Percentiles rank a stretch among this genome's conserved stretches.
phyloP scores from a whole-genome alignment of 2,113 vertebrate genomes.

The Brevimyrus niger region DNA sequence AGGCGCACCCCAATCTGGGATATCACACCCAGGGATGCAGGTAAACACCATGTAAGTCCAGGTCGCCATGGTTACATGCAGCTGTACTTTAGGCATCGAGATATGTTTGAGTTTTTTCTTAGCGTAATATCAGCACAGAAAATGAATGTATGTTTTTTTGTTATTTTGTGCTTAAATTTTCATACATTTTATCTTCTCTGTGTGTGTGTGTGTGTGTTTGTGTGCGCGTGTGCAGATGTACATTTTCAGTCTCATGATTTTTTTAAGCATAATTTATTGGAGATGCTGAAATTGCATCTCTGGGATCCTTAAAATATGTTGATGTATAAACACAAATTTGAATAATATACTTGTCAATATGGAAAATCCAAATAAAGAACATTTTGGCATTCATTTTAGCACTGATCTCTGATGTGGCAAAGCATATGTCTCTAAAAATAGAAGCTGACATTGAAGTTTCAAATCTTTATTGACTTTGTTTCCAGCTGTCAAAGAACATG shows the following conservation, averaged over 20 bases:
- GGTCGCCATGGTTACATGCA: background rate
- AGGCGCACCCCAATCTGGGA: background rate
- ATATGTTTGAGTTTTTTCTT: background rate
- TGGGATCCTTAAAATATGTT: slow-evolving; percentile 3
- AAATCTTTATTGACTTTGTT: slow-evolving; percentile 68
- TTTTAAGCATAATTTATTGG: slow-evolving; percentile 15
- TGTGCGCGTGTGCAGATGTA: background rate
- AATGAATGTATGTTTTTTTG: slow-evolving; percentile 21
- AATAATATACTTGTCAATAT: slow-evolving; percentile 20
- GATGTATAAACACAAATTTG: background rate
- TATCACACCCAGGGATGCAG: background rate
- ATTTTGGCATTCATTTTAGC: slow-evolving; percentile 4
- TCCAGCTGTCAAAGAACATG: slow-evolving; percentile 69
- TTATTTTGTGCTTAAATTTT: background rate
- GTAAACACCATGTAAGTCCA: background rate
- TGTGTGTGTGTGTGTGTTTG: background rate
- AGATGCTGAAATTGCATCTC: slow-evolving; percentile 10
- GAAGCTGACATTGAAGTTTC: slow-evolving; percentile 38
- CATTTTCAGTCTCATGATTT: background rate
- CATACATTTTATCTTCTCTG: background rate
- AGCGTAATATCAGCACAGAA: slow-evolving; percentile 9
- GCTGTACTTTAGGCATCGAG: background rate
- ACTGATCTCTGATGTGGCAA: background rate
- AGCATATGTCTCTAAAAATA: background rate
- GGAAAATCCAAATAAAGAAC: slow-evolving; percentile 18